These are phyloP conservation scores for Anolis carolinensis DNA, from an alignment of 2,113 vertebrate species.

Conservation along the genomic window DNA sequence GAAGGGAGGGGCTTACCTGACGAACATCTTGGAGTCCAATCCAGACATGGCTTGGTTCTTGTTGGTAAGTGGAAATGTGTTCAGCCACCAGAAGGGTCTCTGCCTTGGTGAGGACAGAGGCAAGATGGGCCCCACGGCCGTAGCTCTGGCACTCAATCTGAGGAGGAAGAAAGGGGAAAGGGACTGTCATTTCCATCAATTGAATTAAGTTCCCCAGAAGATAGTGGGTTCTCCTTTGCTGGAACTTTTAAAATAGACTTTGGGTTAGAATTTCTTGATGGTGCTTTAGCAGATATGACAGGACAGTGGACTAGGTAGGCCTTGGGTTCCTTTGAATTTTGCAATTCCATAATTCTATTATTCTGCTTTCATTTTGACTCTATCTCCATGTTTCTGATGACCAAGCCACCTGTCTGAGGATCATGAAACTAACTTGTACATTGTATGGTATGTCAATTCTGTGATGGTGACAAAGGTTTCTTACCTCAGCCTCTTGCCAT, in stretches of 20 bases:
- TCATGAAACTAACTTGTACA: neutral
- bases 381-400: neutral
- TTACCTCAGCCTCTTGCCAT: conserved; percentile 22
- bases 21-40: conserved; percentile 7
- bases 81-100: neutral
- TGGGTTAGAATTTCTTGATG: neutral
- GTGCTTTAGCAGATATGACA: neutral
- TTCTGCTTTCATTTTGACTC: neutral
- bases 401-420: too few species aligned
- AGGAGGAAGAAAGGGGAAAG: neutral
- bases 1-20: neutral
- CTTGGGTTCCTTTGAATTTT: too few species aligned
- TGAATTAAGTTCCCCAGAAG: too few species aligned
- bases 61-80: neutral
- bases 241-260: neutral
- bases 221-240: too few species aligned
- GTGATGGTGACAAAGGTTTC: neutral
- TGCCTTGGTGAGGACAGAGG: neutral
- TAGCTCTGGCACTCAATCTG: conserved; percentile 18
- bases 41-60: neutral
- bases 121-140: neutral
- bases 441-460: neutral
- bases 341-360: neutral
- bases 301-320: too few species aligned
- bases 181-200: too few species aligned